Conservation (phyloP, 2,797 vertebrate genomes). For the Melopsittacus undulatus region DNA sequence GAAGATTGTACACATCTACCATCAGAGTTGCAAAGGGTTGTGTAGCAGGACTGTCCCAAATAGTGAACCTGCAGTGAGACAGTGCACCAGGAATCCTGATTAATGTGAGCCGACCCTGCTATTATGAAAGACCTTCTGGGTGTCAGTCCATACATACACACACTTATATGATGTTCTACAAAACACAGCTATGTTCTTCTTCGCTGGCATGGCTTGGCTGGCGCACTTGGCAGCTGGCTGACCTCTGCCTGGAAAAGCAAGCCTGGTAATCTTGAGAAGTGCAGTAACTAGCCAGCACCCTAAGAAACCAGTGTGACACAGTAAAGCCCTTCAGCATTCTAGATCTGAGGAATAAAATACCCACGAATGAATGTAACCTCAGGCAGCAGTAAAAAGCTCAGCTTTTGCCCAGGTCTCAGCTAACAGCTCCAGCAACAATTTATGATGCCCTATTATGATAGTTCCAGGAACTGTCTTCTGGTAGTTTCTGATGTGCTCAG, state of each 20-base stretch:
- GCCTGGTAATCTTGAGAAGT: not conserved
- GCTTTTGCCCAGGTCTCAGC: not conserved
- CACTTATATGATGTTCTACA: not conserved
- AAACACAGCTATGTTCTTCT: not conserved
- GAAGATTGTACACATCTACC: not conserved
- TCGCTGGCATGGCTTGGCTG: not conserved
- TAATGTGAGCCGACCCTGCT: not conserved
- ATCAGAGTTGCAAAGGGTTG: not conserved
- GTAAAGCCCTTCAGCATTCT: not conserved
- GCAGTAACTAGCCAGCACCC: not conserved
- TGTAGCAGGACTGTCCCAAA: not conserved
- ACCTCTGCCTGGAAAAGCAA: not conserved
- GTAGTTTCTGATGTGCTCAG: not conserved
- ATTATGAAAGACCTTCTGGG: not conserved
- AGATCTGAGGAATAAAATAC: not conserved
- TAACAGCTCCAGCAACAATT: not conserved
- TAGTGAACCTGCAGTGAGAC: not conserved
- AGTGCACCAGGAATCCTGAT: not conserved
- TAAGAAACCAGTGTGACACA: not conserved
- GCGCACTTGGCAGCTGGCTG: not conserved
- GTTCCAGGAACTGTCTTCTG: not conserved
- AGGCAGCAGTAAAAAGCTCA: not conserved
- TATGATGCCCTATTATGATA: not conserved
- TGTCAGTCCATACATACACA: not conserved
- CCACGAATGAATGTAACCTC: not conserved